Conservation (phyloP, 2,113 vertebrate species). For the Passerina amoena region DNA sequence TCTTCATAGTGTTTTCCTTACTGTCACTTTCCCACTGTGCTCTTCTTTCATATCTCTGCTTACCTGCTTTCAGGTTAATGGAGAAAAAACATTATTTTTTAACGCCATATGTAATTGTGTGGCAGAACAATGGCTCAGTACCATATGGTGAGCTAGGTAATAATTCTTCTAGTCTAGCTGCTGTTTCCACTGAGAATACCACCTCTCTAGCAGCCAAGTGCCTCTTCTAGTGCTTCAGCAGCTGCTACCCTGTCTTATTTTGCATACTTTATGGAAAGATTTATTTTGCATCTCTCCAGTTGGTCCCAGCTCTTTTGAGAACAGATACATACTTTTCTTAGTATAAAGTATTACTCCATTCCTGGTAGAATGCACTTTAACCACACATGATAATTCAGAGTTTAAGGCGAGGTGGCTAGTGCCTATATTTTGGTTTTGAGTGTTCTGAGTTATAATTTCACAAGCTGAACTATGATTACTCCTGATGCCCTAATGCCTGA, state of each 20-base stretch:
- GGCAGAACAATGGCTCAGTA: background rate
- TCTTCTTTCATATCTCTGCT: background rate
- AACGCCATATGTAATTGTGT: background rate
- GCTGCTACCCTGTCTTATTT: background rate
- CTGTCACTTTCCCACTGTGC: background rate
- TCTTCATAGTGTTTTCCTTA: background rate
- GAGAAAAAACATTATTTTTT: background rate
- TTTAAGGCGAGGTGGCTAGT: background rate
- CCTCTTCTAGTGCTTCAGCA: background rate
- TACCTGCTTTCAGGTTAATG: background rate
- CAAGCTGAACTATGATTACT: background rate
- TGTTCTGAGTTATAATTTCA: background rate
- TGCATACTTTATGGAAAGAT: background rate
- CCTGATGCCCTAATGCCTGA: background rate
- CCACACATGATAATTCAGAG: background rate
- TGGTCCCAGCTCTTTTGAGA: background rate
- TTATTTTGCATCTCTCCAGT: background rate
- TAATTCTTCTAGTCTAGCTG: background rate
- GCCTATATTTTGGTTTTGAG: background rate
- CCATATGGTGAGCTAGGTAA: background rate
- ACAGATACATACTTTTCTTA: background rate
- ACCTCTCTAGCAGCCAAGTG: background rate
- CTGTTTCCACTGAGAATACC: background rate
- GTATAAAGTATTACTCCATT: background rate
- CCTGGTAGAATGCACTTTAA: background rate